Evolutionary conservation across 1,140 invertebrate species (phyloP), one percentile per base, ranked within the genome.

Genomic region (Druon quercuslanigerum): DNA sequence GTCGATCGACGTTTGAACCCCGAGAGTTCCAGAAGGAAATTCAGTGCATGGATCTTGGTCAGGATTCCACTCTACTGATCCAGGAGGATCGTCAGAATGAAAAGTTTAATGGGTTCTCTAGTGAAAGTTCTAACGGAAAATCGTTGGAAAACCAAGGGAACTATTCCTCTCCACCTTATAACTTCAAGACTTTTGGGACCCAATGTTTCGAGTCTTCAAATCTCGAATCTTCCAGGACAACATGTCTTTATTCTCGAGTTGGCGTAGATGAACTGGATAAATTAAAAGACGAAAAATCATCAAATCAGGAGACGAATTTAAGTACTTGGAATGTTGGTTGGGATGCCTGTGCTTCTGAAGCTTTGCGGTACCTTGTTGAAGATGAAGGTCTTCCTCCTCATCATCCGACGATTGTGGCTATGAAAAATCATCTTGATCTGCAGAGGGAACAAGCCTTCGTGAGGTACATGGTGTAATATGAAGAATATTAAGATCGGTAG

Each of bases 371-470:
- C 74, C 86, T 91, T 20, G 82, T 90, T 5, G 89, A 90, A 79
- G 85, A 90, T n/a, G 90, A 91, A 60, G 89, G 89, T 2, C 81
- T 91, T 19, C 81, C 86, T 14, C 79, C 82, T 19, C 86, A 89
- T 77, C 89, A 91, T 85, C 90, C 90, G 9, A 90, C 88, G 2
- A 87, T 91, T 54, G 20, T 90, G 2, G 89, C 88, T 5, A 87
- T 91, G 83, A 90, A 88, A 74, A 87, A 78, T 74, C 88, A 91
- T 72, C 82, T 91, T 50, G 83, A 88, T 7, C 72, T 84, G n/a
- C 90, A 90, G 57, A 88, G 86, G 75, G 85, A 87, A 71, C 84
- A 86, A 16, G 56, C 84, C 51, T 83, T 86, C 25, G 74, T 77
- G 33, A 83, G 81, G 60, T 84, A 82, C 72, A 74, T 78, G 16